phyloP scores from a whole-genome alignment of 2,113 vertebrate genomes.

The Cyanoderma ruficeps region DNA sequence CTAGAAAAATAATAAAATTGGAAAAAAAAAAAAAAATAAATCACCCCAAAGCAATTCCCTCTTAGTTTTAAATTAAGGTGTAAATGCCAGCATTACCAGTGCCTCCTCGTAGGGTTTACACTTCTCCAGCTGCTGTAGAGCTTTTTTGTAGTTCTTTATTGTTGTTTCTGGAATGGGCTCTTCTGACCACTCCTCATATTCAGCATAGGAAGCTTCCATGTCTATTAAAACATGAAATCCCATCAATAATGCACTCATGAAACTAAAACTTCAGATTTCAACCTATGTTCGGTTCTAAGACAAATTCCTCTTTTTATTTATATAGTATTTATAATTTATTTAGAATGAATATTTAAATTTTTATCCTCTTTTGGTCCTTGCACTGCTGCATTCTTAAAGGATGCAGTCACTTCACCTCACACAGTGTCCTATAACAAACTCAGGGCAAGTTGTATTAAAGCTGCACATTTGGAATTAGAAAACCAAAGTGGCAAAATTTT shows the following conservation, averaged over 20 bases:
- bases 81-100: slow-evolving; percentile 77
- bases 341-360: background rate
- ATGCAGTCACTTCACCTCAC: background rate
- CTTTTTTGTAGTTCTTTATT: slow-evolving; percentile 83
- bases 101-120: slow-evolving; percentile 86
- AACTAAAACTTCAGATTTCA: background rate
- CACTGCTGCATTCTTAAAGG: background rate
- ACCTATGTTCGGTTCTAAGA: background rate
- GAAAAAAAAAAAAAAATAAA: too few relatives aligned
- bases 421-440: background rate
- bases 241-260: background rate
- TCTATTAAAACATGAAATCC: slow-evolving; percentile 65
- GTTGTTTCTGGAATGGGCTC: slow-evolving; percentile 78
- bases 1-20: background rate
- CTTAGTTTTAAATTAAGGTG: background rate
- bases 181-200: slow-evolving; percentile 95
- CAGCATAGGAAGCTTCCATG: slow-evolving; percentile 90
- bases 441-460: background rate
- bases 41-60: background rate
- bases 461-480: background rate
- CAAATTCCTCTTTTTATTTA: background rate
- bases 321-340: too few relatives aligned
- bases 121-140: slow-evolving; percentile 85
- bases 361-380: background rate
- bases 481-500: background rate